A percentile compares a stretch with the other conserved stretches of the same genome.
Evolutionary conservation across 2,797 vertebrate species (phyloP).

Genomic region (Tokudaia muenninki): DNA sequence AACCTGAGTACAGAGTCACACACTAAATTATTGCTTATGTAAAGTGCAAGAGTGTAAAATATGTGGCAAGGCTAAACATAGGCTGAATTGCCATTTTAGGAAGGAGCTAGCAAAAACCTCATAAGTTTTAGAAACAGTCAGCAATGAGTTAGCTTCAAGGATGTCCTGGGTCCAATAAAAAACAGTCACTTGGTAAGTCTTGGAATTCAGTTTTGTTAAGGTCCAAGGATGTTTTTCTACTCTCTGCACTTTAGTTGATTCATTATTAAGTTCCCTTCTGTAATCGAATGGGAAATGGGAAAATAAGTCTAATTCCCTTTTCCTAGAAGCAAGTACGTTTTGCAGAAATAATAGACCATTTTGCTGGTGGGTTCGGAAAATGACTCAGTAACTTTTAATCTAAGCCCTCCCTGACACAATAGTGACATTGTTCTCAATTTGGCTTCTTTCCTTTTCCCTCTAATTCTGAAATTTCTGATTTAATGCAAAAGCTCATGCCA

Average conservation of each 20-base stretch:
- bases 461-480: conserved; percentile 65
- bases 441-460: conserved; percentile 30
- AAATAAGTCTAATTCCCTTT: conserved; percentile 67
- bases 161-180: background rate
- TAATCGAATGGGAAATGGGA: conserved; percentile 60
- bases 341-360: conserved; percentile 61
- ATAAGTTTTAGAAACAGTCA: conserved; percentile 27
- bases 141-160: background rate
- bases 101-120: conserved; percentile 17
- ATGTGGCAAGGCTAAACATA: conserved; percentile 23
- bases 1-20: background rate
- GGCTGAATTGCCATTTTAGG: background rate
- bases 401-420: conserved; percentile 62
- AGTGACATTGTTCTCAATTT: background rate
- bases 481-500: conserved; percentile 57
- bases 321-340: conserved; percentile 39
- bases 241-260: background rate
- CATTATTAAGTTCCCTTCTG: conserved; percentile 57
- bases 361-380: conserved; percentile 48
- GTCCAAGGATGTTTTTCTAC: background rate
- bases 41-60: background rate
- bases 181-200: background rate
- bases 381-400: conserved; percentile 62
- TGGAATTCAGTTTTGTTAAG: background rate
- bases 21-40: conserved; percentile 32